phyloP scores from a whole-genome alignment of 2,888 invertebrate genomes.

The Toxonevra muliebris region DNA sequence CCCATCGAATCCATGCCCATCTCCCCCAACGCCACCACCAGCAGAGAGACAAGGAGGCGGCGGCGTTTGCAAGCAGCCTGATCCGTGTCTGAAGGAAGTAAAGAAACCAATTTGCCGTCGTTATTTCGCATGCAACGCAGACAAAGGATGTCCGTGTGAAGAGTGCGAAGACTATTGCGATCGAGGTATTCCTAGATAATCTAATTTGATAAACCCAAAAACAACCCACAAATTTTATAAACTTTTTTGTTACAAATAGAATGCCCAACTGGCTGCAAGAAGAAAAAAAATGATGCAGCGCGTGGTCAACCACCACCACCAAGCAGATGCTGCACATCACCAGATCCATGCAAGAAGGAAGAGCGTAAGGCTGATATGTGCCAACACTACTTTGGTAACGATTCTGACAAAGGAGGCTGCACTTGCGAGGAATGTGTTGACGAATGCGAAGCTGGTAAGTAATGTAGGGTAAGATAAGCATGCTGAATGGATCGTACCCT shows the following conservation, averaged over 20 bases:
- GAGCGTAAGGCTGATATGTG: conserved; percentile 34
- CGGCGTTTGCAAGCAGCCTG: conserved; percentile 39
- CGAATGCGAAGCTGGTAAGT: conserved; percentile 46
- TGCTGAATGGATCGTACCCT: conserved; percentile 47
- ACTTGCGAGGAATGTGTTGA: conserved; percentile 42
- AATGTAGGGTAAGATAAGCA: not conserved
- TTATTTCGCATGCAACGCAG: conserved; percentile 57
- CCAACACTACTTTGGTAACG: conserved; percentile 29
- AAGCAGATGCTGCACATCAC: conserved; percentile 21
- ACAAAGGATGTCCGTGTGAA: conserved; percentile 53
- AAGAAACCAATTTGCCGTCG: conserved; percentile 45
- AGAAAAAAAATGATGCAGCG: conserved; percentile 27
- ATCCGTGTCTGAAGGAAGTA: conserved; percentile 36
- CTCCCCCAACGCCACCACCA: conserved; percentile 1
- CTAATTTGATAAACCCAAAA: not conserved
- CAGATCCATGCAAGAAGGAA: conserved; percentile 36
- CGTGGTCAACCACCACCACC: conserved; percentile 19
- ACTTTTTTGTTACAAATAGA: conserved; percentile 15
- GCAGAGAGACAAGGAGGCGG: too few species aligned
- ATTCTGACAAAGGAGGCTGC: conserved; percentile 25
- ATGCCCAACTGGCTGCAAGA: conserved; percentile 34
- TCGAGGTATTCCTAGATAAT: conserved; percentile 45
- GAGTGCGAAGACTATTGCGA: conserved; percentile 59
- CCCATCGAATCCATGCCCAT: conserved; percentile 15
- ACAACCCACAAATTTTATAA: not conserved